These are phyloP conservation scores for Phrynocephalus forsythii DNA, from an alignment of 2,797 vertebrate genomes.

Conservation along the genomic window DNA sequence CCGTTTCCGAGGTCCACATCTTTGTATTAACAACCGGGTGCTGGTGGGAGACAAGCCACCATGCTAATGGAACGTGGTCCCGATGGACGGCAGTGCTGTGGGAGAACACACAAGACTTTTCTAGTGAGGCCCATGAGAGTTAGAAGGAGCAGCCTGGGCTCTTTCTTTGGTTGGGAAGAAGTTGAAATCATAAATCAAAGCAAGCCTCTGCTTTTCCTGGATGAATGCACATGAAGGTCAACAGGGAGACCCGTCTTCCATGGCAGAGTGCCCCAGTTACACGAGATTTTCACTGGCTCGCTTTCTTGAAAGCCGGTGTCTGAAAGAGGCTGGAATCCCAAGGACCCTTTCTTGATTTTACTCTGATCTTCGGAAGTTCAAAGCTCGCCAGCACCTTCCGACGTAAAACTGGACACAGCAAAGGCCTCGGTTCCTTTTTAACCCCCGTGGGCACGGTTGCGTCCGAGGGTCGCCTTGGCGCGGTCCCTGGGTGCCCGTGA, in stretches of 20 bases:
- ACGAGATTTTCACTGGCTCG: not conserved
- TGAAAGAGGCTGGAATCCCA: not conserved
- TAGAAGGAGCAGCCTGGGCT: constrained; percentile 45
- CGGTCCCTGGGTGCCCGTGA: constrained; percentile 43
- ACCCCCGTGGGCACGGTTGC: constrained; percentile 22
- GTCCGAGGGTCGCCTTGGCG: constrained; percentile 49
- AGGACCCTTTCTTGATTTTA: not conserved
- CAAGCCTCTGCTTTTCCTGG: constrained; percentile 46
- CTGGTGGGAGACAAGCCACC: not conserved
- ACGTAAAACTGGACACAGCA: not conserved
- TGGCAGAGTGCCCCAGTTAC: not conserved
- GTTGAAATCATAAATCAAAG: constrained; percentile 1
- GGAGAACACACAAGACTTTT: not conserved
- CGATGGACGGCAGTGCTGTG: not conserved
- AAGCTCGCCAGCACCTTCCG: not conserved
- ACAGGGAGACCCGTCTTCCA: not conserved
- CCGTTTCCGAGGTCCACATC: constrained; percentile 19
- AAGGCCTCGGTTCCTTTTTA: not conserved
- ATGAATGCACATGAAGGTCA: constrained; percentile 3
- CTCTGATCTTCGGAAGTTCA: not conserved
- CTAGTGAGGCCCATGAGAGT: fast-evolving
- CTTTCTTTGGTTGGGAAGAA: constrained; percentile 74
- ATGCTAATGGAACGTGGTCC: constrained; percentile 7
- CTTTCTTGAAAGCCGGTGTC: not conserved
- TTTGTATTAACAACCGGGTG: constrained; percentile 43